Conservation (phyloP, 2,797 vertebrate genomes). For the Bovichtus diacanthus region DNA sequence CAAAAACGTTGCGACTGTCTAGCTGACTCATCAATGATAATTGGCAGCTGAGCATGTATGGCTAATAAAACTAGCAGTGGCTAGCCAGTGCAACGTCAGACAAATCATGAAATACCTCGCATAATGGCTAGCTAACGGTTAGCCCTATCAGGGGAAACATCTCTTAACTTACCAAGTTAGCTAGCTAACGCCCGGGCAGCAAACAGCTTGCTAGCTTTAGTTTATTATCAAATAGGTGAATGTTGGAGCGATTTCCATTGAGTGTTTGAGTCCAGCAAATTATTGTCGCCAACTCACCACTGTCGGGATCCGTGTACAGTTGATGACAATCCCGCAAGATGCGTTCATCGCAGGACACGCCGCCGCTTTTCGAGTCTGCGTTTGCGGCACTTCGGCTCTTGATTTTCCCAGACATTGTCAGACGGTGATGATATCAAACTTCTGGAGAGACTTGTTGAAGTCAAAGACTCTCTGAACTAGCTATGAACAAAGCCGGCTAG, state of each 20-base stretch:
- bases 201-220: neutral
- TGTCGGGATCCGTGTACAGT: conserved; percentile 84
- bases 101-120: neutral
- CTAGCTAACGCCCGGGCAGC: neutral
- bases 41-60: neutral
- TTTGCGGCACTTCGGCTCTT: conserved; percentile 87
- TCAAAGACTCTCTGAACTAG: neutral
- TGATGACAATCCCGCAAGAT: conserved; percentile 89
- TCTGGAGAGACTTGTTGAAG: neutral
- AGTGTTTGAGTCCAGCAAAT: accelerated
- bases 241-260: neutral
- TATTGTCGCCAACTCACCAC: conserved; percentile 68
- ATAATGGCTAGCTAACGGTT: conserved; percentile 51
- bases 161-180: neutral
- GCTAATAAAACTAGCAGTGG: neutral
- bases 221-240: neutral
- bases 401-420: conserved; percentile 85
- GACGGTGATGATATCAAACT: neutral
- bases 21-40: neutral
- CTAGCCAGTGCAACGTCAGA: neutral
- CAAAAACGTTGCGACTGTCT: neutral
- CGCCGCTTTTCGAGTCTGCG: conserved; percentile 77
- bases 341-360: conserved; percentile 86
- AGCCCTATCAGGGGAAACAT: conserved; percentile 12
- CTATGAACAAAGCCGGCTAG: conserved; percentile 39